Evolutionary conservation across 2,113 vertebrate genomes (phyloP), one percentile per base, ranked within the genome.

Genomic region (Diglossa brunneiventris): DNA sequence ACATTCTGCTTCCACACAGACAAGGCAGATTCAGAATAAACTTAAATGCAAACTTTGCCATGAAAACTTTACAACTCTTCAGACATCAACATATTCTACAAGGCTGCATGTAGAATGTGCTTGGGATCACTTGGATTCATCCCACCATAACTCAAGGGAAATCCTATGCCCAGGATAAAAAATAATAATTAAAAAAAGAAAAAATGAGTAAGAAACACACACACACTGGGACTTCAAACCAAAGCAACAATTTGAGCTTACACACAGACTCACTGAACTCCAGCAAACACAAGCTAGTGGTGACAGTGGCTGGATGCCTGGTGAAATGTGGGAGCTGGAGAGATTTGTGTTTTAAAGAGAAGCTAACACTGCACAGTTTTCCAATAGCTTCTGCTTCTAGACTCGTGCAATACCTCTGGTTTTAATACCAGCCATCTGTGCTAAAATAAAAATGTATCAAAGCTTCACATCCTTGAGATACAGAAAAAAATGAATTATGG

Each of bases 351-450:
- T 93, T 94, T 59, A 77, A 80, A 80, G 52, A 86, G 30, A 74
- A 86, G 33, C 41, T 87, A 90, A 69, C 56, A 23, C 7, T 50
- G 63, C 35, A 75, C 30, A 17, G 41, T 59, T 91, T 50, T 80
- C 67, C 79, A 85, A 79, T 15, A 77, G 47, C 75, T 95, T 69
- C 76, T 95, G 35, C 53, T 82, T 73, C 53, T 53, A 73, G 33
- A 49, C 21, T 76, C 33, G 14, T 13, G n/a, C 42, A 89, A 3
- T 53, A 76, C 27, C 30, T 79, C 87, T 83, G 52, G 2, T 63
- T 91, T 91, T 86, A 88, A 92, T 81, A 77, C 27, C 67, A 87
- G 83, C 67, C 49, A 76, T 83, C 82, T 91, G 78, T 42, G 58
- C 35, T 69, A 7, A 92, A 82, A 28, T 91, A 6, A 9, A 64